phyloP scores from a whole-genome alignment of 2,797 vertebrate species.

The Taeniopygia guttata region DNA sequence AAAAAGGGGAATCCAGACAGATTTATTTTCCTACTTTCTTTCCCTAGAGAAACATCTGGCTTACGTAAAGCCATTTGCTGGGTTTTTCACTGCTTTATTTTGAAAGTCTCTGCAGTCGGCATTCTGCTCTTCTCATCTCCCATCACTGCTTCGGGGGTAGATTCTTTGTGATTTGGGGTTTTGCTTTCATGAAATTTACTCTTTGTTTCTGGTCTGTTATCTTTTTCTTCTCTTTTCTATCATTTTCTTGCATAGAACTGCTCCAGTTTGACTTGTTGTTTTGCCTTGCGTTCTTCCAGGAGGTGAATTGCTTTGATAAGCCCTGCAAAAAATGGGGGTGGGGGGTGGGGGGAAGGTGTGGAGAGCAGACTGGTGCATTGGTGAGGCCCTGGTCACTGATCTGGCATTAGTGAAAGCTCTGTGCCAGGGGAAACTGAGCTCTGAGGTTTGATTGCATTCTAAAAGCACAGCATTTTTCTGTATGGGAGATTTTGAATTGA shows the following conservation, averaged over 20 bases:
- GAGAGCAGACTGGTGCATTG: not conserved
- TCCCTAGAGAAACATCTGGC: conserved; percentile 38
- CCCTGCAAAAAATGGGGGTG: not conserved
- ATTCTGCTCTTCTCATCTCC: conserved; percentile 18
- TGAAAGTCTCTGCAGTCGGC: not conserved
- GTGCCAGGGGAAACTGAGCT: not conserved
- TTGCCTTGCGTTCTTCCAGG: not conserved
- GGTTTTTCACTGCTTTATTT: not conserved
- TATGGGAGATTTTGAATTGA: not conserved
- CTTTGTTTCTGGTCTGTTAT: conserved; percentile 2
- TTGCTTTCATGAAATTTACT: conserved; percentile 35
- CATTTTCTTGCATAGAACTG: not conserved
- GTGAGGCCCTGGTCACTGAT: not conserved
- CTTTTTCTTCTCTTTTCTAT: not conserved
- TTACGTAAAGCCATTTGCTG: conserved; percentile 56
- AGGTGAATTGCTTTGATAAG: not conserved
- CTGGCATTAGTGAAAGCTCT: not conserved
- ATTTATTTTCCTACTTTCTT: conserved; percentile 25
- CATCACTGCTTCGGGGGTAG: not conserved
- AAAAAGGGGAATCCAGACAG: conserved; percentile 3
- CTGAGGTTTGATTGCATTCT: not conserved
- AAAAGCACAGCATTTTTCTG: not conserved
- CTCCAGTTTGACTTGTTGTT: not conserved
- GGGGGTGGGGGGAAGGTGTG: too few relatives aligned
- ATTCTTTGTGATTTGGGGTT: conserved; percentile 22